Evolutionary conservation across 2,113 vertebrate genomes (phyloP).

Genomic region (Oreotragus oreotragus): DNA sequence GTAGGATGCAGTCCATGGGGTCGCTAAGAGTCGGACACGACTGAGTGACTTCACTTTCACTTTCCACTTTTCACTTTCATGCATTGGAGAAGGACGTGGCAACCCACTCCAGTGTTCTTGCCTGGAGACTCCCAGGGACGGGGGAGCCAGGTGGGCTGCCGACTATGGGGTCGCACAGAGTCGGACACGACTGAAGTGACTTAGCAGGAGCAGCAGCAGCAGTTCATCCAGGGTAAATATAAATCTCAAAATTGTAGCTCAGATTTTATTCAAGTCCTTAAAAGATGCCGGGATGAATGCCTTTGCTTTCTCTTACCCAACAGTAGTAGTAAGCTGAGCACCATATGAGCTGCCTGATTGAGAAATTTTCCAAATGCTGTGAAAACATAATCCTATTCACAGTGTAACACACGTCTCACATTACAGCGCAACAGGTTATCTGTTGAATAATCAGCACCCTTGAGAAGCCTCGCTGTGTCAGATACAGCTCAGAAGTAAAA

Average conservation of each 20-base stretch:
- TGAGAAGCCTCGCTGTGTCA: slow-evolving; percentile 46
- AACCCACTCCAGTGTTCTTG: not conserved
- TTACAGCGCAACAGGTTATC: slow-evolving; percentile 75
- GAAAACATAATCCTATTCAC: slow-evolving; percentile 69
- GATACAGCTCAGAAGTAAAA: slow-evolving; percentile 42
- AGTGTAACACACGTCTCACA: slow-evolving; percentile 54
- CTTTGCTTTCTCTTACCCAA: slow-evolving; percentile 67
- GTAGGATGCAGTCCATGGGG: not conserved
- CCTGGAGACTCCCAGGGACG: too few relatives aligned
- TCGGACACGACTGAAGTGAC: not conserved
- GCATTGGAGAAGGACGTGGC: not conserved
- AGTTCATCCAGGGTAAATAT: slow-evolving; percentile 62
- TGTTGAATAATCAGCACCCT: slow-evolving; percentile 54
- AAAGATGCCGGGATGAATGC: not conserved
- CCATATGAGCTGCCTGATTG: slow-evolving; percentile 56
- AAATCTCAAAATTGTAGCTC: slow-evolving; percentile 62
- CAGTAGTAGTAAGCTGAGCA: slow-evolving; percentile 63
- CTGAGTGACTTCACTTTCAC: not conserved
- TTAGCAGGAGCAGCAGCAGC: not conserved
- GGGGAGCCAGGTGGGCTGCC: not conserved
- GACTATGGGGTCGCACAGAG: not conserved
- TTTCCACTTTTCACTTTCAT: not conserved
- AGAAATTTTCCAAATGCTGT: slow-evolving; percentile 67
- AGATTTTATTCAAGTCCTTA: slow-evolving; percentile 61
- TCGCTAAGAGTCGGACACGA: accelerated